phyloP scores from a whole-genome alignment of 2,113 vertebrate species.

The Ochotona curzoniae region DNA sequence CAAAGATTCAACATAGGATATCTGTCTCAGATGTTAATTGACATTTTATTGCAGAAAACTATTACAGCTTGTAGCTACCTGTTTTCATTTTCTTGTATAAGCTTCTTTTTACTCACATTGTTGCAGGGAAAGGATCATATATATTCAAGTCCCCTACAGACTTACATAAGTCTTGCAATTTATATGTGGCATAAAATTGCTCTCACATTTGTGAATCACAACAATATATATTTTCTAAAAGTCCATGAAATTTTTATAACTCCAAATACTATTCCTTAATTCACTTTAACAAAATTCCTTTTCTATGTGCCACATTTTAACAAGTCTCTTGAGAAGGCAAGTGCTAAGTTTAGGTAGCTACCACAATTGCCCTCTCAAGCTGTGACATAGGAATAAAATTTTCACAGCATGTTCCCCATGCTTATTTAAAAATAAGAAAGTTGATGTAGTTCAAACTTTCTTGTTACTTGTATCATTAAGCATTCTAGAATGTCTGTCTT shows the following conservation, averaged over 20 bases:
- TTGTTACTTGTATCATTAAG: neutral
- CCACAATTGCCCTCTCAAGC: neutral
- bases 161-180: slow-evolving; percentile 22
- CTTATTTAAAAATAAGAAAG: slow-evolving; percentile 51
- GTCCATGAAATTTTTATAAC: slow-evolving; percentile 57
- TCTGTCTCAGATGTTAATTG: slow-evolving; percentile 32
- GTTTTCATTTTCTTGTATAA: slow-evolving; percentile 4
- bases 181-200: slow-evolving; percentile 46
- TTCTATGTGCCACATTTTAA: slow-evolving; percentile 21
- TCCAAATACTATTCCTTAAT: slow-evolving; percentile 56
- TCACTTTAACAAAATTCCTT: slow-evolving; percentile 13
- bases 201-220: slow-evolving; percentile 37
- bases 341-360: neutral
- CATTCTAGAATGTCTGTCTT: neutral
- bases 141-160: neutral
- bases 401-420: neutral
- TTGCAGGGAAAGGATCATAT: slow-evolving; percentile 14
- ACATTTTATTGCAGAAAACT: slow-evolving; percentile 47
- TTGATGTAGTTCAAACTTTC: neutral
- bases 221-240: slow-evolving; percentile 60
- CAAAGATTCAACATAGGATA: neutral
- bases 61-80: neutral
- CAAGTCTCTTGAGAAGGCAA: slow-evolving; percentile 53
- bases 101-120: neutral
- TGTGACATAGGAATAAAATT: slow-evolving; percentile 10